Conservation (phyloP, 2,113 vertebrate genomes). For the Archilochus colubris region DNA sequence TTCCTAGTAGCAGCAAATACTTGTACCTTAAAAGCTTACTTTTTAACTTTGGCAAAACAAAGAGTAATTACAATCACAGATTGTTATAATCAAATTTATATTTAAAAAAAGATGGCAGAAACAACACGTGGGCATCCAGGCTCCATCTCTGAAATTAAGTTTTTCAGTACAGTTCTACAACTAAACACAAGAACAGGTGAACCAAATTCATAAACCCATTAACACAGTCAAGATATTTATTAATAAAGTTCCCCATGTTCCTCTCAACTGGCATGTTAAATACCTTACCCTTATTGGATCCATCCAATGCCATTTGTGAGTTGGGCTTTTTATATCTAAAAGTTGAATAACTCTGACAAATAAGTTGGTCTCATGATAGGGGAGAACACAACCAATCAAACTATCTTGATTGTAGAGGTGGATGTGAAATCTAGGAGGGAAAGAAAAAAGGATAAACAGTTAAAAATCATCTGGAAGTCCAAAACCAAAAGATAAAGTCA, state of each 20-base stretch:
- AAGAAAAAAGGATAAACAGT: neutral
- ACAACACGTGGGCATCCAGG: neutral
- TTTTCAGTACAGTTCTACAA: neutral
- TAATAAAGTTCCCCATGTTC: neutral
- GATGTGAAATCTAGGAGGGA: slow-evolving; percentile 87
- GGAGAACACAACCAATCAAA: slow-evolving; percentile 89
- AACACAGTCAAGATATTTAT: neutral
- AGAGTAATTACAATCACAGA: neutral
- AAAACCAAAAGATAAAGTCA: neutral
- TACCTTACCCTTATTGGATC: slow-evolving; percentile 86
- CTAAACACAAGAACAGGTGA: neutral
- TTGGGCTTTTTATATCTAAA: slow-evolving; percentile 83
- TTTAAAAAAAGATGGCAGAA: neutral
- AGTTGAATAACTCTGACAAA: slow-evolving; percentile 94
- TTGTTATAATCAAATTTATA: neutral
- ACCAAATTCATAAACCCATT: neutral
- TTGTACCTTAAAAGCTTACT: neutral
- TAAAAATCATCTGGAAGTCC: neutral
- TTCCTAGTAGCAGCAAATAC: neutral
- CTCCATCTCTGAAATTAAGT: neutral
- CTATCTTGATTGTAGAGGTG: slow-evolving; percentile 92
- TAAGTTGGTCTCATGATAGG: slow-evolving; percentile 92
- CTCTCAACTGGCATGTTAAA: neutral
- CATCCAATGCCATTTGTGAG: slow-evolving; percentile 93
- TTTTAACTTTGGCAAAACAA: neutral